These are phyloP conservation scores for Carettochelys insculpta DNA, from an alignment of 2,113 vertebrate genomes.

Conservation along the genomic window DNA sequence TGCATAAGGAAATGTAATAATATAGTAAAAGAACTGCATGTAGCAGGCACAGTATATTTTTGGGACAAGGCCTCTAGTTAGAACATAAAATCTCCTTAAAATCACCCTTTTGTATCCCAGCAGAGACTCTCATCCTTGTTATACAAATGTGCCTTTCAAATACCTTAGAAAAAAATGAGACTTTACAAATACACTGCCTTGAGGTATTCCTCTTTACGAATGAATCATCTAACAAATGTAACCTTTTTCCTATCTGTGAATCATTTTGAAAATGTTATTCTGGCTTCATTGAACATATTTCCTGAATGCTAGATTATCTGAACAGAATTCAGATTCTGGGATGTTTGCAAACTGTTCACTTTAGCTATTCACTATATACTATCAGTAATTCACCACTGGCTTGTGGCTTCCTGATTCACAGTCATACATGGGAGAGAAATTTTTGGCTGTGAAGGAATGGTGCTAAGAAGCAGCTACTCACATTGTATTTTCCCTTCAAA, in stretches of 20 bases:
- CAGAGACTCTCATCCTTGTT: neutral
- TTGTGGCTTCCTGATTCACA: neutral
- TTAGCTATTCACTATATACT: neutral
- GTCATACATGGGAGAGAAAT: neutral
- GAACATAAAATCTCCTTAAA: neutral
- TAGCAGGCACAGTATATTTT: neutral
- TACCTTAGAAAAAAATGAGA: neutral
- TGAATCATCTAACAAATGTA: neutral
- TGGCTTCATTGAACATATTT: neutral
- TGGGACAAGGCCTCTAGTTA: neutral
- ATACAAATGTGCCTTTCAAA: neutral
- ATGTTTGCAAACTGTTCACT: neutral
- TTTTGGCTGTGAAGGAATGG: neutral
- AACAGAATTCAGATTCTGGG: neutral
- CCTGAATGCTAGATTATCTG: neutral
- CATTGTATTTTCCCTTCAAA: neutral
- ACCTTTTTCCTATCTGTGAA: neutral
- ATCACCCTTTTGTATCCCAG: neutral
- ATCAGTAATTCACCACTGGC: neutral
- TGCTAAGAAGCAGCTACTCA: neutral
- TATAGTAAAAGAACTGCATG: neutral
- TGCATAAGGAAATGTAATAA: neutral
- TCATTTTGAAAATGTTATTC: neutral
- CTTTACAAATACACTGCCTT: neutral
- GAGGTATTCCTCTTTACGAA: neutral